These are phyloP conservation scores for Indicator maculatus DNA, from an alignment of 2,113 vertebrate genomes.

Conservation along the genomic window DNA sequence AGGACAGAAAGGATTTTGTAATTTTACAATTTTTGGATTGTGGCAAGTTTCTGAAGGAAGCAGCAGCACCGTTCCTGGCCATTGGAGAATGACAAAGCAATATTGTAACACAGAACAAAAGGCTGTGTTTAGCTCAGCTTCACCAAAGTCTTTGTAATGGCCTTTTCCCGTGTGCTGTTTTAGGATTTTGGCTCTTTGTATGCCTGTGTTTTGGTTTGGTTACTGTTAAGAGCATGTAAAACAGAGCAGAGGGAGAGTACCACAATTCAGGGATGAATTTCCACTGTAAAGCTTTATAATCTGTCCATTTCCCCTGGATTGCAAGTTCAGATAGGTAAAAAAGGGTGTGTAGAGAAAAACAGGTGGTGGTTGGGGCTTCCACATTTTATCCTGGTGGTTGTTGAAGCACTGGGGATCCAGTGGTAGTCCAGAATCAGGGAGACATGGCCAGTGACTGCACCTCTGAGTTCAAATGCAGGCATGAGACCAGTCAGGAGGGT, in stretches of 20 bases:
- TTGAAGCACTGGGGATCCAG: not conserved
- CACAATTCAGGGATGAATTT: not conserved
- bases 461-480: not conserved
- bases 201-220: not conserved
- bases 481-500: not conserved
- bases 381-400: not conserved
- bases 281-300: not conserved
- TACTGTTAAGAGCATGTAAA: not conserved
- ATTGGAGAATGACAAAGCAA: not conserved
- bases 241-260: not conserved
- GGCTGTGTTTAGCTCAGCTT: not conserved
- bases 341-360: not conserved
- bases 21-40: constrained; percentile 13
- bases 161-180: not conserved
- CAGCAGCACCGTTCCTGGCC: not conserved
- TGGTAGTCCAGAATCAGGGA: not conserved
- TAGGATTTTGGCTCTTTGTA: not conserved
- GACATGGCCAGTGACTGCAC: not conserved
- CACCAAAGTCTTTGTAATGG: not conserved
- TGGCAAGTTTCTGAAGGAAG: not conserved
- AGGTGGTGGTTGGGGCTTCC: fast-evolving
- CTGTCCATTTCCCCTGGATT: not conserved
- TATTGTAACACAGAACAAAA: not conserved
- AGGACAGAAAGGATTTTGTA: constrained; percentile 48
- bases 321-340: not conserved